These are phyloP conservation scores for Genyomyrus donnyi DNA, from an alignment of 2,113 vertebrate genomes.

Conservation along the genomic window DNA sequence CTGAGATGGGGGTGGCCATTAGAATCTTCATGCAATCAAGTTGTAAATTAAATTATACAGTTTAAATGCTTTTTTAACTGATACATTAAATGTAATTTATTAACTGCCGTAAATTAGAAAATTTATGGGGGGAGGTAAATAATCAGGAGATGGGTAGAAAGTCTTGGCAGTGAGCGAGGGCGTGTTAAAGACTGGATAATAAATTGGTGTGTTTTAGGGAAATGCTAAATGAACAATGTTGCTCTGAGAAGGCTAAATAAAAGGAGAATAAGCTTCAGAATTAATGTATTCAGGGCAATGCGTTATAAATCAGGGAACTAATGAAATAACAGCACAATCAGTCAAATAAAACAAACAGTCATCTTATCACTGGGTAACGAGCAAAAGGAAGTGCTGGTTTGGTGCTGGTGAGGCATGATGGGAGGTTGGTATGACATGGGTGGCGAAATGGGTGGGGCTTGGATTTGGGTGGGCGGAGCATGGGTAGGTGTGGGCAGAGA, in stretches of 20 bases:
- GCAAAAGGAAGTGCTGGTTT: background rate
- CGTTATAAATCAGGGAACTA: background rate
- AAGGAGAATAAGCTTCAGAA: background rate
- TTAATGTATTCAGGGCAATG: background rate
- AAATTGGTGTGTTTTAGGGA: background rate
- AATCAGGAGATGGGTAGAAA: constrained; percentile 1
- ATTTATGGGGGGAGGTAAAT: constrained; percentile 1
- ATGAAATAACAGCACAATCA: background rate
- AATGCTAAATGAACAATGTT: background rate
- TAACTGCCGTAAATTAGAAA: background rate
- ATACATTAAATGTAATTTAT: constrained; percentile 7
- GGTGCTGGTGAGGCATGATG: background rate
- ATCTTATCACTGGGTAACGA: background rate
- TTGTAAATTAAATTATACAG: constrained; percentile 7
- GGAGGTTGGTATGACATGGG: background rate
- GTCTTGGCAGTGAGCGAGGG: background rate
- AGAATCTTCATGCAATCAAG: background rate
- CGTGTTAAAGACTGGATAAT: background rate
- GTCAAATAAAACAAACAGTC: background rate
- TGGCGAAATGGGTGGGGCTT: background rate
- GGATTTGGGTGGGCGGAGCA: background rate
- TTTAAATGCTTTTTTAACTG: constrained; percentile 7
- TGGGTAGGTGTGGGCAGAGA: background rate
- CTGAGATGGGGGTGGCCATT: background rate
- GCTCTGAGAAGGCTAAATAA: constrained; percentile 2